phyloP scores from a whole-genome alignment of 2,888 invertebrate genomes.

The Cephus sareptanus region DNA sequence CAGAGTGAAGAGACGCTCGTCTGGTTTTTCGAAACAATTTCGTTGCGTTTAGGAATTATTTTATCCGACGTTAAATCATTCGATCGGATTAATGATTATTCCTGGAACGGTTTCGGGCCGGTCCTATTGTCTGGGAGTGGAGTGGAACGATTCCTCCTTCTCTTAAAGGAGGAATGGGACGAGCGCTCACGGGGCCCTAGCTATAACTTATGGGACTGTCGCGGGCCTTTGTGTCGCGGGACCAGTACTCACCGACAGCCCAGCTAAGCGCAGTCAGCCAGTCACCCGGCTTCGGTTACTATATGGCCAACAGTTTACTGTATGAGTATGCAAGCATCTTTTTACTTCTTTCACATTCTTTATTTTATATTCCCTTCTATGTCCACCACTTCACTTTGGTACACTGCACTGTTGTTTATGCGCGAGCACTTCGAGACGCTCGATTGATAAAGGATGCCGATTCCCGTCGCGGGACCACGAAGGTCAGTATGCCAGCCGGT shows the following conservation, averaged over 20 bases:
- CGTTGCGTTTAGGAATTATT: slow-evolving; percentile 42
- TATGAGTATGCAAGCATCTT: neutral
- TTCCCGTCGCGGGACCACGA: neutral
- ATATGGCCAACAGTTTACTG: slow-evolving; percentile 7
- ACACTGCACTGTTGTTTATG: neutral
- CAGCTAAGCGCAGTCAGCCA: too few species aligned
- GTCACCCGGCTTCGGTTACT: neutral
- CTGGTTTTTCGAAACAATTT: slow-evolving; percentile 29
- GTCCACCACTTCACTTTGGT: too few species aligned
- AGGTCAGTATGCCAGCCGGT: too few species aligned
- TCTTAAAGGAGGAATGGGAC: slow-evolving; percentile 10
- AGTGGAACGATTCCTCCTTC: slow-evolving; percentile 9
- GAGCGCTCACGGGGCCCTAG: slow-evolving; percentile 12
- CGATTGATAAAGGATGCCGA: neutral
- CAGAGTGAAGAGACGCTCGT: slow-evolving; percentile 5
- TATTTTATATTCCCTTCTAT: too few species aligned
- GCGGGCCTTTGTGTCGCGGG: slow-evolving; percentile 41
- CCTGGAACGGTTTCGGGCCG: slow-evolving; percentile 34
- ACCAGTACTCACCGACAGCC: slow-evolving; percentile 1
- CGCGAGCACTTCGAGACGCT: neutral
- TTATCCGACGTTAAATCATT: slow-evolving; percentile 36
- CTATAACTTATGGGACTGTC: slow-evolving; percentile 48
- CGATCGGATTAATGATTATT: slow-evolving; percentile 41
- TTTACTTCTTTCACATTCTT: neutral
- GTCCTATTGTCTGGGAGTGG: slow-evolving; percentile 30